Evolutionary conservation across 2,797 vertebrate genomes (phyloP).

Genomic region (Nannoperca obscura): DNA sequence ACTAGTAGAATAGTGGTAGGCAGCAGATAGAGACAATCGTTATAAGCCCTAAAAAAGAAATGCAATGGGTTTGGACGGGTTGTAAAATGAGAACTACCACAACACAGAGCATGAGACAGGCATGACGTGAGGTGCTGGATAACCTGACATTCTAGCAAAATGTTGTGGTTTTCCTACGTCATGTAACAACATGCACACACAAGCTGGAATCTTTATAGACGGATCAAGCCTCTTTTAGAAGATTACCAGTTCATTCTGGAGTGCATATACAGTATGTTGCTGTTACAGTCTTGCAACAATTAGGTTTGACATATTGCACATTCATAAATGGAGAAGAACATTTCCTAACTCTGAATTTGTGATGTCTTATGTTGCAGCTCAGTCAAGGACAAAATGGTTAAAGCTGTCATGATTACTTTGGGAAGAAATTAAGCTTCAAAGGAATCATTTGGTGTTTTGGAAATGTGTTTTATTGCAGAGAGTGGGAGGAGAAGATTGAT

Average conservation of each 20-base stretch:
- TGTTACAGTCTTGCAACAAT: not conserved
- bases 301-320: not conserved
- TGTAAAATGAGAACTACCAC: slow-evolving; percentile 53
- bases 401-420: not conserved
- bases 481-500: not conserved
- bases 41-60: slow-evolving; percentile 26
- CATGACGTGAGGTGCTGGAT: slow-evolving; percentile 39
- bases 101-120: slow-evolving; percentile 27
- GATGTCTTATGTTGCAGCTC: not conserved
- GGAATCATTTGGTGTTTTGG: not conserved
- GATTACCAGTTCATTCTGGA: slow-evolving; percentile 25
- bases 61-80: not conserved
- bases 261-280: slow-evolving; percentile 15
- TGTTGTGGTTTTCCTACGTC: slow-evolving; percentile 47
- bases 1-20: not conserved
- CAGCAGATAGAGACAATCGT: slow-evolving; percentile 27
- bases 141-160: slow-evolving; percentile 47
- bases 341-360: not conserved
- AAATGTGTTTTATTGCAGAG: not conserved
- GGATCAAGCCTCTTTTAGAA: slow-evolving; percentile 14
- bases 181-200: slow-evolving; percentile 49
- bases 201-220: slow-evolving; percentile 15
- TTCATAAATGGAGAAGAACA: not conserved
- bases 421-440: not conserved
- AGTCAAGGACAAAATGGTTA: slow-evolving; percentile 1